Percentiles rank a stretch among this genome's conserved stretches.
These are phyloP conservation scores for Elymnias hypermnestra DNA, from an alignment of 1,140 invertebrate species.

Conservation along the genomic window DNA sequence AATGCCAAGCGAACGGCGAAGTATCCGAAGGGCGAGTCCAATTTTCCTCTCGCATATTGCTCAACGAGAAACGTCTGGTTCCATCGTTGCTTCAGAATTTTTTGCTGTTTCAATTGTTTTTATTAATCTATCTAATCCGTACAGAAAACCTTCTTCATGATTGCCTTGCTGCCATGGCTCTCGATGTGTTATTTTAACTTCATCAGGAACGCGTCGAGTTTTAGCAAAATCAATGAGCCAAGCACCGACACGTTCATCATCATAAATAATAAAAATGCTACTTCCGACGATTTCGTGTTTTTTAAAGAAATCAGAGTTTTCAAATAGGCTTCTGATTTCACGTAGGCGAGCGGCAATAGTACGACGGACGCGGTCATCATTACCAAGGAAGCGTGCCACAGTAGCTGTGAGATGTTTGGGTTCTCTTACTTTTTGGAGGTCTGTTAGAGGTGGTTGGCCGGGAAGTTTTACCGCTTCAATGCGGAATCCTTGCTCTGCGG, in stretches of 20 bases:
- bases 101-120: conserved; percentile 59
- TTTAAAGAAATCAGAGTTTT: conserved; percentile 91
- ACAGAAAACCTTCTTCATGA: conserved; percentile 95
- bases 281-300: conserved; percentile 96
- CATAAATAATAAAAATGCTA: conserved; percentile 95
- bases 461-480: conserved; percentile 96
- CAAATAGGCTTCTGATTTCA: conserved; percentile 86
- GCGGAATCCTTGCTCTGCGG: conserved; percentile 93
- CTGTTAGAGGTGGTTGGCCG: conserved; percentile 83
- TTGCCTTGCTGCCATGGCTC: conserved; percentile 91
- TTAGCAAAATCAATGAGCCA: conserved; percentile 99
- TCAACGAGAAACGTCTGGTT: conserved; percentile 68
- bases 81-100: conserved; percentile 38
- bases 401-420: conserved; percentile 86
- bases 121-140: conserved; percentile 91
- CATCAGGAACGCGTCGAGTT: conserved; percentile 85
- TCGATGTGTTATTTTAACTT: conserved; percentile 84
- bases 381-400: conserved; percentile 86
- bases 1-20: conserved; percentile 45
- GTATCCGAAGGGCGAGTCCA: conserved; percentile 56
- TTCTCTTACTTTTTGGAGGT: conserved; percentile 87
- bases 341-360: conserved; percentile 85
- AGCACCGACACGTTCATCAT: conserved; percentile 88
- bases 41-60: conserved; percentile 32
- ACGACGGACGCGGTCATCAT: conserved; percentile 79